Evolutionary conservation across 1,140 invertebrate species (phyloP).

Genomic region (Procambarus clarkii): DNA sequence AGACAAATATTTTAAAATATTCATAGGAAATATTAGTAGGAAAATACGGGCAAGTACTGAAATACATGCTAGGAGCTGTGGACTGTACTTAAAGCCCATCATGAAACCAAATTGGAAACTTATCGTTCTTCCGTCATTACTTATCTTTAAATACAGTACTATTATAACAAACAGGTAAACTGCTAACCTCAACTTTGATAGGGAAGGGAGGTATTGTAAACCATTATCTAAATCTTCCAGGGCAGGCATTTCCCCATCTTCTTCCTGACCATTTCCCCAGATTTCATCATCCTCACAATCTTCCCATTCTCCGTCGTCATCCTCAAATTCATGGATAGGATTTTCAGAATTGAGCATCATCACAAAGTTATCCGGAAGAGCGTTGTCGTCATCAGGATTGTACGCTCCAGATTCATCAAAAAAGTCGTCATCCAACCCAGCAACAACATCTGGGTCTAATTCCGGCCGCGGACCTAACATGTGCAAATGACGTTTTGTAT

Average conservation of each 20-base stretch:
- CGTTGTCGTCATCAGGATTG: constrained; percentile 45
- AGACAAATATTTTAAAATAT: no score
- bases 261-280: constrained; percentile 25
- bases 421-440: constrained; percentile 92
- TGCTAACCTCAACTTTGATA: constrained; percentile 38
- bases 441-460: constrained; percentile 94
- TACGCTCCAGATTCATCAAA: not conserved
- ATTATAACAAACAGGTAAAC: not conserved
- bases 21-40: no score
- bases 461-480: constrained; percentile 83
- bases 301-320: constrained; percentile 45
- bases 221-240: constrained; percentile 14
- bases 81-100: no score
- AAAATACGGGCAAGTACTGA: no score
- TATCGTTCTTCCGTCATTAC: no score
- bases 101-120: no score
- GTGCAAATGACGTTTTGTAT: not conserved
- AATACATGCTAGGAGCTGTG: no score
- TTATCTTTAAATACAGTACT: no score
- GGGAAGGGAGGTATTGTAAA: not conserved
- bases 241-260: constrained; percentile 36
- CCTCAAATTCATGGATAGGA: constrained; percentile 21
- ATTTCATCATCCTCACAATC: constrained; percentile 42
- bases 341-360: constrained; percentile 54
- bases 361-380: constrained; percentile 55